These are phyloP conservation scores for Isurus oxyrinchus DNA, from an alignment of 2,113 vertebrate genomes.

Conservation along the genomic window DNA sequence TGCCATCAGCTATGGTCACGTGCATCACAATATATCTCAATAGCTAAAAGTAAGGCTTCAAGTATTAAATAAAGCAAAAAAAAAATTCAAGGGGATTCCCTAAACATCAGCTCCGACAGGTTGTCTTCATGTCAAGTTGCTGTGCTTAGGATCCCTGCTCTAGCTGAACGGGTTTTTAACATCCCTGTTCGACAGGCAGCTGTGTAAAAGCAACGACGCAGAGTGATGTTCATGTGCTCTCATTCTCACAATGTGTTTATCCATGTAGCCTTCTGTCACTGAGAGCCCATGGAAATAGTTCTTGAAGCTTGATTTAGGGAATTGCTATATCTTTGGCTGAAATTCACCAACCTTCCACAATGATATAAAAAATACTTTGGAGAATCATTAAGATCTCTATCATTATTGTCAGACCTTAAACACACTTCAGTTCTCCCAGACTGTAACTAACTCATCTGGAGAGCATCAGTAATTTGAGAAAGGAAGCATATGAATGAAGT, in stretches of 20 bases:
- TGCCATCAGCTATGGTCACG: neutral
- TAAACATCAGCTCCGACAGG: no score
- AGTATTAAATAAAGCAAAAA: no score
- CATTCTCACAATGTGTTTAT: neutral
- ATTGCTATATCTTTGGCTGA: neutral
- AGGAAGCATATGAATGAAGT: neutral
- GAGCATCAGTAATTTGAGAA: neutral
- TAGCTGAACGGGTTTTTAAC: no score
- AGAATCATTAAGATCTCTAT: neutral
- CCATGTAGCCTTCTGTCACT: neutral
- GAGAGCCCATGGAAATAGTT: neutral
- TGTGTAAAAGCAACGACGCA: no score
- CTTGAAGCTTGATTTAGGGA: neutral
- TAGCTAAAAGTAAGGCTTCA: neutral
- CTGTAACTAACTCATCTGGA: neutral
- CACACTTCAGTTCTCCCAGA: neutral
- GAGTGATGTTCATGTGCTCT: no score
- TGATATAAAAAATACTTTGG: neutral
- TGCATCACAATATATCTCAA: neutral
- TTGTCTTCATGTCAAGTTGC: no score
- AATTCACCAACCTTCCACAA: neutral
- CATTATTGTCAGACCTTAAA: neutral
- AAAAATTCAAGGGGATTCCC: no score
- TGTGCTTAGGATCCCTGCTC: no score
- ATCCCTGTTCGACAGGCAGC: no score